Base-by-base conservation (phyloP, 92 coral and sea anemone species). In the Umimayanthus kanabou region DNA sequence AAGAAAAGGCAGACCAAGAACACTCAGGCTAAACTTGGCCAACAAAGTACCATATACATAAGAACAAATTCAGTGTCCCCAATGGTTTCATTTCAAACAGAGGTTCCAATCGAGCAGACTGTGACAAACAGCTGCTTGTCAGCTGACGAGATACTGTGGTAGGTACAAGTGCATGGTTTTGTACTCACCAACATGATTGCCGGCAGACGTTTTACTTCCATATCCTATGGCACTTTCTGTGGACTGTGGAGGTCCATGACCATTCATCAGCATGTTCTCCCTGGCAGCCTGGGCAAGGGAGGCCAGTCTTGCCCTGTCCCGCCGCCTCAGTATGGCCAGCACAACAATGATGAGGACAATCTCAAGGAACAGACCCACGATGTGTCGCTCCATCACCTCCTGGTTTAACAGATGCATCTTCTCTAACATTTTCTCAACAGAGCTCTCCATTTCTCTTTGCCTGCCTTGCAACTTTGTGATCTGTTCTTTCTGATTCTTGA, bases 341-440 rank as follows among this genome's bases (percentile, higher is more conserved):
- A 96, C 83, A 15, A 94, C 47, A 77, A 94, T 73, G 77, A 96
- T 89, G 55, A 94, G 79, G 61, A 92, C 76, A 14, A 96, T 85
- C 77, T 96, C 98, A 3, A 96, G 89, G 77, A 93, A 94, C 72
- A 96, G 92, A 70, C 98, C 98, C 53, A 96, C 90, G 20, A 96
- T 92, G 58, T 96, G 98, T 18, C 98, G 94, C 88, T 96, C 98
- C 91, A 96, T 92, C 8, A 96, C 98, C 92, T 94, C 86, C 76
- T 82, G 40, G 26, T 82, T 82, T 39, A 82, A 82, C 45, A 73
- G 80, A 13, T 82, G 86, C 77, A 82, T 82, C 40, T 82, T 67
- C 76, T 67, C 86, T 6, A 74, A 18, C 86, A 82, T 66, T 29
- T 39, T 66, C 39, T 66, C 65, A 66, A 67, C 86, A n/a, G 11